Evolutionary conservation across 2,888 invertebrate species (phyloP), one percentile per base, ranked within the genome.

Genomic region (Nemapogon koenigi): DNA sequence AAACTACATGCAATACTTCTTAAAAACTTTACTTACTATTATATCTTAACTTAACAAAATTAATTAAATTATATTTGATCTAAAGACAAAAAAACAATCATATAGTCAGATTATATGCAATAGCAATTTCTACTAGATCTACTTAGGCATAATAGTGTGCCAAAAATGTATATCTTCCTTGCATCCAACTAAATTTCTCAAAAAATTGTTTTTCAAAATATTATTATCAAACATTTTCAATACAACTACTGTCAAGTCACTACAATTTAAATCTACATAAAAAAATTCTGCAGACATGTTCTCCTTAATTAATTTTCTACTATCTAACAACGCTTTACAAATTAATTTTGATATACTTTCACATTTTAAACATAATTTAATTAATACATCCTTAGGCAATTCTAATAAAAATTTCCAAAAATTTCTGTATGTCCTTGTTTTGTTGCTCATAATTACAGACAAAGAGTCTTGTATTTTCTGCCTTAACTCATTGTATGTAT

Each of bases 261-360:
- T 57, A 52, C 81, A 82, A 41, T 68, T 64, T 17, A 87, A 58
- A 44, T 81, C 76, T 37, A 75, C 62, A 43, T 75, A 73, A 57
- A 72, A 75, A 36, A 50, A 67, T 39, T 72, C 64, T 0, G 61
- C 47, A 0, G 69, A 69, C 59, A 75, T 63, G 37, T 63, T 52
- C 33, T 69, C 62, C 40, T 53, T 50, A 2, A 72, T 27, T 25
- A 72, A 53, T 49, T 62, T 78, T 37, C 71, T 73, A 59, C 50
- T 56, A 39, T 73, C 72, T 37, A 55, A 57, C 46, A 61, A 80
- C 46, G 59, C 79, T 56, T 56, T 66, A 1, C 55, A 47, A 28
- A 69, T 53, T 10, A 62, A 49, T 8, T 46, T 55, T 43, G 57
- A 73, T 22, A 76, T 49, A 45, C 61, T 51, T 22, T 47, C 43